Percentiles rank a stretch among this genome's conserved stretches.
These are phyloP conservation scores for Megatriorchis doriae DNA, from an alignment of 2,113 vertebrate species.

Conservation along the genomic window DNA sequence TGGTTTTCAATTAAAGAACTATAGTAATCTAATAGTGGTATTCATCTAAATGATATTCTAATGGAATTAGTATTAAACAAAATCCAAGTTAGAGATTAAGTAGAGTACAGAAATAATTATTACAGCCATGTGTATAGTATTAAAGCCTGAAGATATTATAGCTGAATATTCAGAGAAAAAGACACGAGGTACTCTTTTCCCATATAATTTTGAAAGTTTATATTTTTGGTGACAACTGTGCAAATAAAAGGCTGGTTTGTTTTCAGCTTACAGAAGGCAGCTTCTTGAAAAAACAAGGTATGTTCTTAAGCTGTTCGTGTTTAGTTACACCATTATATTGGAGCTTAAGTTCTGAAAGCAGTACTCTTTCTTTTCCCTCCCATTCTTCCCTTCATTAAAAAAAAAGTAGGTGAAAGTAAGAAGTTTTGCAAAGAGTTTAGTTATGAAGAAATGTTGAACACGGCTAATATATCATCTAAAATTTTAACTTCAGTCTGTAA, in stretches of 20 bases:
- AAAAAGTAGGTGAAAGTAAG: neutral
- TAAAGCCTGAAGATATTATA: neutral
- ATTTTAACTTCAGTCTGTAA: neutral
- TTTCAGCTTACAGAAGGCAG: neutral
- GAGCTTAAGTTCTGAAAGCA: neutral
- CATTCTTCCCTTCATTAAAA: neutral
- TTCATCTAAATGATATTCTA: neutral
- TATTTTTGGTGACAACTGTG: neutral
- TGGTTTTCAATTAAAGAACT: neutral
- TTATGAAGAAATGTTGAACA: neutral
- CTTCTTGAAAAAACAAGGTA: neutral
- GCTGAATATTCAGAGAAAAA: neutral
- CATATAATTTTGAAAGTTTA: neutral
- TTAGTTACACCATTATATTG: neutral
- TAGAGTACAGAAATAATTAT: neutral
- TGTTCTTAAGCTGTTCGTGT: neutral
- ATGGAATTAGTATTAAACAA: neutral
- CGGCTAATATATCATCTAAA: neutral
- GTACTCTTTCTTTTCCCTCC: neutral
- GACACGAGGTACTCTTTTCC: rapidly evolving
- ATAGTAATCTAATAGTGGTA: neutral
- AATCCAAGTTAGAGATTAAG: neutral
- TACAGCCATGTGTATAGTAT: neutral
- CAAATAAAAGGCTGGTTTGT: neutral
- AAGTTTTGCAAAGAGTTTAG: neutral